These are phyloP conservation scores for Boulengeromyrus knoepffleri DNA, from an alignment of 2,113 vertebrate genomes.

Conservation along the genomic window DNA sequence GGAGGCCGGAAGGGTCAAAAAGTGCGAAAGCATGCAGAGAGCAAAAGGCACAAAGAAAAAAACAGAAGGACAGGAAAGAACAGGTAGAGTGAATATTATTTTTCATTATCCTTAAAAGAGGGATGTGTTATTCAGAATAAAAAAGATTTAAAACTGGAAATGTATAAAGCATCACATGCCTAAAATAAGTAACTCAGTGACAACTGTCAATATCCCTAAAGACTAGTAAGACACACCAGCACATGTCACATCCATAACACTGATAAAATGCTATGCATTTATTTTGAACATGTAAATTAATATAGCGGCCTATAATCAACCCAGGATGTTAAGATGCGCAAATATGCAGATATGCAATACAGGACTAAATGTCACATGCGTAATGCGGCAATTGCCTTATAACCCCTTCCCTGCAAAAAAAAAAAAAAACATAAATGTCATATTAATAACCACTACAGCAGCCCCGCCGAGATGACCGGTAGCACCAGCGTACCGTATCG, in stretches of 20 bases:
- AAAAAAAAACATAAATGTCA: not conserved
- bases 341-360: not conserved
- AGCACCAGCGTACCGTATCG: too few relatives aligned
- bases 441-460: too few relatives aligned
- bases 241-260: not conserved
- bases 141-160: not conserved
- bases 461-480: not conserved
- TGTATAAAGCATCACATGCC: not conserved
- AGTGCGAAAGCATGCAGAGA: not conserved
- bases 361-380: not conserved
- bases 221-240: not conserved
- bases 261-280: not conserved
- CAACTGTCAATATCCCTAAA: not conserved
- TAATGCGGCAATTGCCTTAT: not conserved
- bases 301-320: not conserved
- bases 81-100: not conserved
- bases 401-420: not conserved
- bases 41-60: not conserved
- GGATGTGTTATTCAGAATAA: not conserved
- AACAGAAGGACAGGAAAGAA: slow-evolving; percentile 40
- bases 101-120: not conserved
- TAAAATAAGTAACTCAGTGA: slow-evolving; percentile 11
- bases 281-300: not conserved
- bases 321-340: too few relatives aligned
- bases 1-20: slow-evolving; percentile 5